phyloP scores from a whole-genome alignment of 2,113 vertebrate species.

The Callorhinus ursinus region DNA sequence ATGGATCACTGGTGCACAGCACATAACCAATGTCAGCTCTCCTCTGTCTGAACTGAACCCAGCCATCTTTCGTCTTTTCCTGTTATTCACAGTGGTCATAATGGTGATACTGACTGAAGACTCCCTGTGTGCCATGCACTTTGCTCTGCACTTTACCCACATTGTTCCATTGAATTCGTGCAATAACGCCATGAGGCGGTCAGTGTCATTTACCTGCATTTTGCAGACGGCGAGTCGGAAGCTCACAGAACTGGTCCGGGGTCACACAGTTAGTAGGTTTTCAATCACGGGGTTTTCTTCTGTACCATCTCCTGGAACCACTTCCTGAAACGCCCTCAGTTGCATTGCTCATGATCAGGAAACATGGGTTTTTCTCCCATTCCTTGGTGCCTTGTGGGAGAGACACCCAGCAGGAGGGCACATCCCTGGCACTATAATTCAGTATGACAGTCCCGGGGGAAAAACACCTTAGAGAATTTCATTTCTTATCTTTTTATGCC shows the following conservation, averaged over 20 bases:
- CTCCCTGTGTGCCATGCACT: neutral
- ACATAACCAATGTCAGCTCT: neutral
- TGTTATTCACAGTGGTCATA: neutral
- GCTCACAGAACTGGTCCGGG: neutral
- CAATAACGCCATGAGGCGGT: neutral
- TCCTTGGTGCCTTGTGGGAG: neutral
- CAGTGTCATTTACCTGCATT: neutral
- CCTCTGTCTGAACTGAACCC: neutral
- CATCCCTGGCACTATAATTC: neutral
- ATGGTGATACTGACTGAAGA: neutral
- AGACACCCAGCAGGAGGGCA: neutral
- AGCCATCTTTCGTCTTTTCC: neutral
- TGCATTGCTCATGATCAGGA: neutral
- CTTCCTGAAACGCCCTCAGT: neutral
- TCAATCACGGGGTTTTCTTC: neutral
- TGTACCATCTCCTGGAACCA: neutral
- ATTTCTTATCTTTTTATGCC: constrained; percentile 73
- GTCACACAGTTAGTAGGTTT: neutral
- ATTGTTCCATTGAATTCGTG: neutral
- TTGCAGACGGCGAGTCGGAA: neutral
- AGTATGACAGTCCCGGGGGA: constrained; percentile 2
- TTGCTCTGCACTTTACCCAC: fast-evolving
- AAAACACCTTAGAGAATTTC: constrained; percentile 66
- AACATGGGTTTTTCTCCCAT: neutral
- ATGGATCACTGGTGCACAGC: neutral